Evolutionary conservation across 2,797 vertebrate genomes (phyloP).

Genomic region (Enteromius anoplus): DNA sequence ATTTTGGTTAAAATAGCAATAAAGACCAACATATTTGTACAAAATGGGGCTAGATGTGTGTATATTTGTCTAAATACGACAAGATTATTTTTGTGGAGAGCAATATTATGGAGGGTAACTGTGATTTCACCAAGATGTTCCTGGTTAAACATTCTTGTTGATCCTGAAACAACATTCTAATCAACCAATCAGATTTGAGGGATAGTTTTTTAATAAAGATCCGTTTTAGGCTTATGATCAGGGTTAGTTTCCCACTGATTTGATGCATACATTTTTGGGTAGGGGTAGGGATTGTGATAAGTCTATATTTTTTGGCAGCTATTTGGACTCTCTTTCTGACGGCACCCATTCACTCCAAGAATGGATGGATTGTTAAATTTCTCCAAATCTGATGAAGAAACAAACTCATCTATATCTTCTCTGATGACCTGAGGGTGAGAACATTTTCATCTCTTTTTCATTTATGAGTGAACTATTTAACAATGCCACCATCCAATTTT

Average conservation of each 20-base stretch:
- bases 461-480: neutral
- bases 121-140: no score
- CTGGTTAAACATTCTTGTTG: no score
- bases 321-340: neutral
- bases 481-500: neutral
- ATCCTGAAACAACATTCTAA: no score
- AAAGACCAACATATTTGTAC: neutral
- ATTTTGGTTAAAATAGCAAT: neutral
- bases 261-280: no score
- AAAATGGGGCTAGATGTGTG: neutral
- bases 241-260: no score
- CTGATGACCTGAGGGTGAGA: neutral
- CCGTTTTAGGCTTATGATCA: no score
- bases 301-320: neutral
- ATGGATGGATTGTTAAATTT: neutral
- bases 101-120: neutral
- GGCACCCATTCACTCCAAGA: neutral
- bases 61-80: neutral
- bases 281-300: no score
- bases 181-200: no score
- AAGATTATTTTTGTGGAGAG: neutral
- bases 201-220: no score
- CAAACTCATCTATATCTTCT: neutral
- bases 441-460: neutral
- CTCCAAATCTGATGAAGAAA: neutral